Evolutionary conservation across 2,113 vertebrate genomes (phyloP), one percentile per base, ranked within the genome.

Genomic region (Panthera tigris): DNA sequence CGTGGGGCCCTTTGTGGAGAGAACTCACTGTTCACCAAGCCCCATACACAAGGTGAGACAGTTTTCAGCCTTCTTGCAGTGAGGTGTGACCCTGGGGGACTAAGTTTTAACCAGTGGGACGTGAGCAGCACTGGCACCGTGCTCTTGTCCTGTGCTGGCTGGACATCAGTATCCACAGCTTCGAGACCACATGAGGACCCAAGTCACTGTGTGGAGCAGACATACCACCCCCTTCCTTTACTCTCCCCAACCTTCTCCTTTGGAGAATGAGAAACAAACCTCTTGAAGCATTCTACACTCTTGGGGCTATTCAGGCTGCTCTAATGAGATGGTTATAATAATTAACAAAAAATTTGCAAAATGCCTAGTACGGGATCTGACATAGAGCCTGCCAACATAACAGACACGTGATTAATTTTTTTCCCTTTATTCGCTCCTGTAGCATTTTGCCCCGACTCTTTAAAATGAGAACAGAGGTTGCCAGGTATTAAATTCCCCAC

Each of bases 111-210:
- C 31, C 6, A 15, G 36, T 0, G 15, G 10, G 23, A 57, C 0
- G 0, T 23, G 4, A 45, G 27, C 4, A 0, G 25, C 48, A 27
- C 9, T 3, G 23, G 69, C 8, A 13, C 45, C 7, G 0, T 0
- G 3, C 3, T 71, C 57, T 4, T 14, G 8, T 36, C 39, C 63
- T 66, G 21, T 12, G 16, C 48, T 71, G n/a, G n/a, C 41, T 45
- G 18, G 36, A 63, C 10, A 4, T 10, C 50, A 29, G 55, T 15
- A 27, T 52, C 48, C 33, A 19, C 14, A 76, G 61, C 27, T 63
- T 10, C 41, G 50, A 57, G 29, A 18, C 21, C 14, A 0, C 16
- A 7, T 1, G 39, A 3, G 29, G 65, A 31, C 0, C 69, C 0
- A 39, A 76, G 39, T 48, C 85, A 89, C 93, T 33, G 36, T 12